A percentile compares a stretch with the other conserved stretches of the same genome.
phyloP scores from a whole-genome alignment of 2,113 vertebrate genomes.

The Notiomystis cincta region DNA sequence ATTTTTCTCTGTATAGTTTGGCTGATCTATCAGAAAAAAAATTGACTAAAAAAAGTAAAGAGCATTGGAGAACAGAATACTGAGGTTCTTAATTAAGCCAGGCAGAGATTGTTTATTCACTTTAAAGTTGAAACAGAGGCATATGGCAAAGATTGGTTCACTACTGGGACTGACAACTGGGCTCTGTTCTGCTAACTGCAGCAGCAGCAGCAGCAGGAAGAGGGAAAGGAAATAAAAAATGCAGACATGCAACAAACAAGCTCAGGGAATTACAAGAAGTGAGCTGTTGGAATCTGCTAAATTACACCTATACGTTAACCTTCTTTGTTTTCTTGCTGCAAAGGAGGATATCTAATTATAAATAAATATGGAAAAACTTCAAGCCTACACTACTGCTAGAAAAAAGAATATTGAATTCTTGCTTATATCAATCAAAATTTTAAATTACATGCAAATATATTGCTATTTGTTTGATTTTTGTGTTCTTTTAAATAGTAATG shows the following conservation, averaged over 20 bases:
- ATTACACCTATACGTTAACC: constrained; percentile 28
- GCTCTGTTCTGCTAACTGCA: not conserved
- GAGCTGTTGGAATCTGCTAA: not conserved
- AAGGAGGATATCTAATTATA: not conserved
- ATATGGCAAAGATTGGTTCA: not conserved
- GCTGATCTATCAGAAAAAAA: not conserved
- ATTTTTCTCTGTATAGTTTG: not conserved
- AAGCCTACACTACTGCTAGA: not conserved
- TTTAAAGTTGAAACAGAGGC: constrained; percentile 27
- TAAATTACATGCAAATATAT: not conserved
- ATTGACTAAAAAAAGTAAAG: not conserved
- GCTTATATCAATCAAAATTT: not conserved
- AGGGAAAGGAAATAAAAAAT: constrained; percentile 23
- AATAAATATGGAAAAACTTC: not conserved
- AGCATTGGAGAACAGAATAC: not conserved
- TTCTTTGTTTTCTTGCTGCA: constrained; percentile 33
- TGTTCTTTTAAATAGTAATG: not conserved
- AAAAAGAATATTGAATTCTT: not conserved
- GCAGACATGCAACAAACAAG: constrained; percentile 2
- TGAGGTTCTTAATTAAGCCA: not conserved
- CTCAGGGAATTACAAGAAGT: not conserved
- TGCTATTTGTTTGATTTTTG: not conserved
- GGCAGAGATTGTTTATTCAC: not conserved
- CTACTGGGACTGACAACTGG: not conserved
- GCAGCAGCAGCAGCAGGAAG: not conserved